Base-by-base conservation (phyloP, 2,113 vertebrate species). In the Nerophis lumbriciformis region DNA sequence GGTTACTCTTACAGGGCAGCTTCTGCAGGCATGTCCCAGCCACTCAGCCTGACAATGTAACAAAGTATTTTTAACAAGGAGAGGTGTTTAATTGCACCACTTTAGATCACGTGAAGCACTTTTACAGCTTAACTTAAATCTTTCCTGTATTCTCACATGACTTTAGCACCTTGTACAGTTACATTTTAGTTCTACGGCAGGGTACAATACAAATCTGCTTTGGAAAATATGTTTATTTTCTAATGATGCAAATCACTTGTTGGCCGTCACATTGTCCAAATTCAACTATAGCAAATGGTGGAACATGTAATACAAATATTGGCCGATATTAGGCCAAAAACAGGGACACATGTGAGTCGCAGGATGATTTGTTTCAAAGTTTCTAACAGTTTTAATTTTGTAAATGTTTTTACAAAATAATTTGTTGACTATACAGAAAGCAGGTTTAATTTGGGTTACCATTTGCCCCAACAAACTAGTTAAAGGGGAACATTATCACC, bases 1-100 rank as follows among this genome's bases (percentile, higher is more conserved):
- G 79, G 73, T 77, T 81, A 72, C 70, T 74, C 75, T 83, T 74
- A 57, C 78, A 75, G 68, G 59, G 61, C 70, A 73, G 68, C 79
- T 76, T 77, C 77, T 69, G 60, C 39, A 63, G 53, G 58, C 37
- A 9, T 5, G 5, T 19, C 60, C 8, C 48, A 63, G 69, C 66
- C 53, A 63, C 59, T 68, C 44, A 59, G 59, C 57, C 60, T 72
- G 51, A 53, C 55, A 66, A 53, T 66, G 66, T 59, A 66, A 55
- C 53, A 58, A 49, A 66, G 52, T 38, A 15, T 51, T 44, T 36
- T 44, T 37, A 63, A 47, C 50, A 56, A 69, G 62, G 13, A 61
- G 47, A 53, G 7, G 58, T 52, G 65, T 77, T 71, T 53, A 53
- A 61, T 44, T 59, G 53, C 55, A 28, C 19, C 56, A 55, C 8